Conservation (phyloP, 1,140 invertebrate species). For the Eufriesea mexicana region DNA sequence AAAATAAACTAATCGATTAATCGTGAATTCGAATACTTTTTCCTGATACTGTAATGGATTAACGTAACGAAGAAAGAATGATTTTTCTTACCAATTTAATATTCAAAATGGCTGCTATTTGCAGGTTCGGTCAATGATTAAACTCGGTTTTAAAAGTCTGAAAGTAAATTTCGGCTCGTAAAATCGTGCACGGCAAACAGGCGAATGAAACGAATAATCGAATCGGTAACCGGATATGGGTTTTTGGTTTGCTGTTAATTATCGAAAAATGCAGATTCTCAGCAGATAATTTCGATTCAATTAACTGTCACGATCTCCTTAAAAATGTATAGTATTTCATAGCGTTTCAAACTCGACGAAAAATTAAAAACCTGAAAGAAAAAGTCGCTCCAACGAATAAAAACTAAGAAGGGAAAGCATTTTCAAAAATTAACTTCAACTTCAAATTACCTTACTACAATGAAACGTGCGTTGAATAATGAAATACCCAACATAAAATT, state of each 20-base stretch:
- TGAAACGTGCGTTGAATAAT: too few relatives aligned
- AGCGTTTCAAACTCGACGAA: too few relatives aligned
- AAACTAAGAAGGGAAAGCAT: too few relatives aligned
- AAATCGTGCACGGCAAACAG: neutral
- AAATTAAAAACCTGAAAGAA: neutral
- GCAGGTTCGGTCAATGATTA: neutral
- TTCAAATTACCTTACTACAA: too few relatives aligned
- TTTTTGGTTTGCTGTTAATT: neutral
- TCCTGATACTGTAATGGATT: neutral
- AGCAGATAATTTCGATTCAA: neutral
- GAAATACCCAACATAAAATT: too few relatives aligned
- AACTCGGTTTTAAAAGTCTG: neutral
- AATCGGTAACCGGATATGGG: neutral
- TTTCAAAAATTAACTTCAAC: too few relatives aligned
- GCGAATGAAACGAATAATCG: neutral
- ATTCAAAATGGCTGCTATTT: neutral
- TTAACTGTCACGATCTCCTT: neutral
- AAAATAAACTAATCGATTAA: neutral
- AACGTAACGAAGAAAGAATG: neutral
- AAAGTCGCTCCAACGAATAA: neutral
- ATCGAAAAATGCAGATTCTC: neutral
- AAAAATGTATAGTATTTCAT: too few relatives aligned
- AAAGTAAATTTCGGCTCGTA: neutral
- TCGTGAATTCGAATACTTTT: too few relatives aligned
- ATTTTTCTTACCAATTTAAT: neutral